Evolutionary conservation across 1,140 invertebrate species (phyloP).

Genomic region (Anagrus nilaparvatae): DNA sequence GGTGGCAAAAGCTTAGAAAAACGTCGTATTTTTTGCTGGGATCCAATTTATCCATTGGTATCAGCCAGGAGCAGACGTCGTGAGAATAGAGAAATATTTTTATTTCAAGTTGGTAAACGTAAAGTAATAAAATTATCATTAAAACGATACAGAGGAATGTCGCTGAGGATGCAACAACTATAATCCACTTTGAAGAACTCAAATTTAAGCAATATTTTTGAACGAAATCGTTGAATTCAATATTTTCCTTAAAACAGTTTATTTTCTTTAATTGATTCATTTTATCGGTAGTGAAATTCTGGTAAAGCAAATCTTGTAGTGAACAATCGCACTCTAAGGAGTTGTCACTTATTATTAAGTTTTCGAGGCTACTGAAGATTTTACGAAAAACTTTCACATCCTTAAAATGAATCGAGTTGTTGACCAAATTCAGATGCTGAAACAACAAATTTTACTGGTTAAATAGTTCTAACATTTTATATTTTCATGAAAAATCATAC

Average conservation of each 20-base stretch:
- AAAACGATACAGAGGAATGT: slow-evolving; percentile 43
- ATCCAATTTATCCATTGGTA: slow-evolving; percentile 63
- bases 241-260: slow-evolving; percentile 32
- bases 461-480: too few relatives aligned
- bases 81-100: slow-evolving; percentile 63
- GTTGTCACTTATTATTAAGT: too few relatives aligned
- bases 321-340: too few relatives aligned
- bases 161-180: slow-evolving; percentile 35
- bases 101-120: slow-evolving; percentile 51
- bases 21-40: slow-evolving; percentile 74
- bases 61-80: slow-evolving; percentile 51
- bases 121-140: slow-evolving; percentile 50
- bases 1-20: slow-evolving; percentile 77
- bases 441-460: too few relatives aligned
- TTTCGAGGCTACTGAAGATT: slow-evolving; percentile 22
- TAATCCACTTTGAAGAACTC: slow-evolving; percentile 35
- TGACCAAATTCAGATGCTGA: too few relatives aligned
- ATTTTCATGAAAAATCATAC: too few relatives aligned
- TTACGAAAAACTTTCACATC: neutral
- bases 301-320: too few relatives aligned
- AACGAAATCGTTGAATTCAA: slow-evolving; percentile 35
- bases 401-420: neutral
- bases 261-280: slow-evolving; percentile 32
- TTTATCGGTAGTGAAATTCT: too few relatives aligned
- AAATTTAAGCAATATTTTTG: slow-evolving; percentile 43